Evolutionary conservation across 23 tunicate species (phyloP).

Genomic region (Trididemnum miniatum): DNA sequence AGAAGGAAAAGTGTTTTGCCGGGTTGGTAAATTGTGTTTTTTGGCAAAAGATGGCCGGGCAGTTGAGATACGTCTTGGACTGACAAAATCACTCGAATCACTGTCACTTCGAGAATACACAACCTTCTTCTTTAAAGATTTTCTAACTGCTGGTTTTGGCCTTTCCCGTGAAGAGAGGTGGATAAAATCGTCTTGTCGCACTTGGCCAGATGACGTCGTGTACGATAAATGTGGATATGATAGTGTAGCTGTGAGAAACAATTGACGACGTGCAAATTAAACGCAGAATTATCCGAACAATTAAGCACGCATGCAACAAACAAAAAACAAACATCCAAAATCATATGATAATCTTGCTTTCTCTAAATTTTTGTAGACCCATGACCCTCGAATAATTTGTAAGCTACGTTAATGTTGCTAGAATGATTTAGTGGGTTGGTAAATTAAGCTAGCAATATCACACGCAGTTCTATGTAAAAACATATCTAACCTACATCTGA

Average conservation of each 20-base stretch:
- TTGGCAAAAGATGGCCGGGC: slow-evolving; percentile 18
- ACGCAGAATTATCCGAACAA: background rate
- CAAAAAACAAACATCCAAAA: background rate
- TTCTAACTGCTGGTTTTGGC: background rate
- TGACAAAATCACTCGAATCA: slow-evolving; percentile 4
- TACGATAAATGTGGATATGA: background rate
- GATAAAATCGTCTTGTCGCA: no score
- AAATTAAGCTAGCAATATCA: no score
- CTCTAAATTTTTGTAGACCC: no score
- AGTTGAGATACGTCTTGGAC: background rate
- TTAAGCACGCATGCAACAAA: background rate
- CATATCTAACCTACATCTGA: no score
- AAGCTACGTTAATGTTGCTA: no score
- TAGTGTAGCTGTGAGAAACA: background rate
- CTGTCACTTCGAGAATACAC: background rate
- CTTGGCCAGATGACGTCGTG: background rate
- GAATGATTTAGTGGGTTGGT: no score
- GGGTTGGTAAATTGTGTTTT: background rate
- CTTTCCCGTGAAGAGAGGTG: background rate
- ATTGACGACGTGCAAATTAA: slow-evolving; percentile 15
- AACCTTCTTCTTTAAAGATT: background rate
- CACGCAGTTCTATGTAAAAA: no score
- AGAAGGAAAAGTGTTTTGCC: no score
- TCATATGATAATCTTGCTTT: no score
- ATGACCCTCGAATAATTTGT: no score